These are phyloP conservation scores for Siniperca chuatsi DNA, from an alignment of 2,113 vertebrate species.

Conservation along the genomic window DNA sequence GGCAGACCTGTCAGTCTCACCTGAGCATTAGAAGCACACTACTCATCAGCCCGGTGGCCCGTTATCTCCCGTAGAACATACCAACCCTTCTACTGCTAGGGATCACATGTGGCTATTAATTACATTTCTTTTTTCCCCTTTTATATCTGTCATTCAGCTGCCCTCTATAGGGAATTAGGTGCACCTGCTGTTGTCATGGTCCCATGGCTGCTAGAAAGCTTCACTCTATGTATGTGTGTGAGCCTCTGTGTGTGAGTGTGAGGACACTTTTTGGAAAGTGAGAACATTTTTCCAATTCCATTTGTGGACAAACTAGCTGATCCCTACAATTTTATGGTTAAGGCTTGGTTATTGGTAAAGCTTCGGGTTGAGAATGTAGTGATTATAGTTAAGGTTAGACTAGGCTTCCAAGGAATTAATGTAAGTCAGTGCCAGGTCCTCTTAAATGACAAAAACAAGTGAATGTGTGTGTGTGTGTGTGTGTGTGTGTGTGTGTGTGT, in stretches of 20 bases:
- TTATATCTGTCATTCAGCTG: slow-evolving; percentile 65
- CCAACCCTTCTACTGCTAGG: slow-evolving; percentile 45
- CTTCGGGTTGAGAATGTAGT: background rate
- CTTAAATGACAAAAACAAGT: background rate
- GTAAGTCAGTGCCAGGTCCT: background rate
- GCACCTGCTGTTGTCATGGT: slow-evolving; percentile 67
- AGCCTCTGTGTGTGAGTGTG: background rate
- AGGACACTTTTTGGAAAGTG: background rate
- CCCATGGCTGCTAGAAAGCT: slow-evolving; percentile 8
- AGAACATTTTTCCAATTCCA: background rate
- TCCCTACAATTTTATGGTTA: background rate
- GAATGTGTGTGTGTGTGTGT: no score
- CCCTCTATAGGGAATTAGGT: slow-evolving; percentile 61
- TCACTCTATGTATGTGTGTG: slow-evolving; percentile 13
- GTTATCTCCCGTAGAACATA: slow-evolving; percentile 40
- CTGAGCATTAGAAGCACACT: slow-evolving; percentile 26
- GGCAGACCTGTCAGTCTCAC: slow-evolving; percentile 65
- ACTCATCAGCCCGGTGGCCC: slow-evolving; percentile 25
- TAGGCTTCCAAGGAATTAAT: background rate
- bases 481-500: no score
- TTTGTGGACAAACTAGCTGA: background rate
- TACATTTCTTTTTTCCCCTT: slow-evolving; percentile 44
- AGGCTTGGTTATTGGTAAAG: background rate
- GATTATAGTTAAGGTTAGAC: background rate
- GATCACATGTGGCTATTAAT: slow-evolving; percentile 64